Percentiles rank a stretch among this genome's conserved stretches.
These are phyloP conservation scores for Psilopogon haemacephalus DNA, from an alignment of 2,113 vertebrate genomes.

Conservation along the genomic window DNA sequence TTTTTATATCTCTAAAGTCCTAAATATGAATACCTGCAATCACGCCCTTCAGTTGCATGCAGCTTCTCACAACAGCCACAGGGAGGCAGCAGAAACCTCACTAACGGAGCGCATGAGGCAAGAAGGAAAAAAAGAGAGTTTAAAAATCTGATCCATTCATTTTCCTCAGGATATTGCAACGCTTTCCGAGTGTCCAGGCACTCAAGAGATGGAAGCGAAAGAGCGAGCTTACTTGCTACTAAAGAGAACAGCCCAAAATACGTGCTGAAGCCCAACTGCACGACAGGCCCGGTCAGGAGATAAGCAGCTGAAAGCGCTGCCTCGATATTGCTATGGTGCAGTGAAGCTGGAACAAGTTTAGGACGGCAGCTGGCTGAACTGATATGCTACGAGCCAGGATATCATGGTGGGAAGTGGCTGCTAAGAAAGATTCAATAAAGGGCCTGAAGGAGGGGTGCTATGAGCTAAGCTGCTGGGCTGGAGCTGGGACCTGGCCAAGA, in stretches of 20 bases:
- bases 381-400: not conserved
- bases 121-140: accelerated
- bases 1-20: not conserved
- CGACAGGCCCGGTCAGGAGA: not conserved
- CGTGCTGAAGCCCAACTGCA: accelerated
- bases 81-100: constrained; percentile 13
- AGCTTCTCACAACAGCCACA: not conserved
- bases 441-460: not conserved
- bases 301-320: accelerated
- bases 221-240: not conserved
- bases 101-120: accelerated
- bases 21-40: accelerated
- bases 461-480: not conserved
- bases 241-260: not conserved
- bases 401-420: not conserved
- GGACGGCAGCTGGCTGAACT: not conserved
- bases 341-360: not conserved
- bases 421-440: not conserved
- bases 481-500: not conserved
- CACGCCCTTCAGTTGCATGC: accelerated
- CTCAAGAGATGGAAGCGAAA: not conserved
- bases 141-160: not conserved
- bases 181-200: not conserved
- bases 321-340: not conserved
- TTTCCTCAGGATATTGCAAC: not conserved